Percentiles rank a stretch among this genome's conserved stretches.
These are phyloP conservation scores for Drosophila tsacasi DNA, from an alignment of 1,140 invertebrate genomes.

Conservation along the genomic window DNA sequence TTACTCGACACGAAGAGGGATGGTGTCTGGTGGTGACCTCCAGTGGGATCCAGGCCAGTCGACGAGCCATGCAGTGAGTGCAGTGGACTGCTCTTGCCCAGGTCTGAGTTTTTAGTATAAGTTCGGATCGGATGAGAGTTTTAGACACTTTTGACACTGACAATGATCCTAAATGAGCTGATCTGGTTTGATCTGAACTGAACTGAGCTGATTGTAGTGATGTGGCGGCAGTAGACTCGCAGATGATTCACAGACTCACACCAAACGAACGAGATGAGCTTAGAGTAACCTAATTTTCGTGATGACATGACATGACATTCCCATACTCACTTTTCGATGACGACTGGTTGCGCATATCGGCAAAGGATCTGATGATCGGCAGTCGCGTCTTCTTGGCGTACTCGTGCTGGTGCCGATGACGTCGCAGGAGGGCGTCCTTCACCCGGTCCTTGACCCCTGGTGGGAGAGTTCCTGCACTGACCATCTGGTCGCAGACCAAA, in stretches of 20 bases:
- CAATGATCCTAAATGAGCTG: slow-evolving; percentile 42
- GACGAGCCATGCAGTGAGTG: slow-evolving; percentile 68
- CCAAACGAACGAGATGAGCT: slow-evolving; percentile 68
- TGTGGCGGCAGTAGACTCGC: slow-evolving; percentile 24
- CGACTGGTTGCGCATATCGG: slow-evolving; percentile 98
- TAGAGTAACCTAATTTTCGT: slow-evolving; percentile 18
- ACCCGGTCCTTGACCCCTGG: slow-evolving; percentile 92
- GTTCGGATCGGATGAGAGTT: slow-evolving; percentile 47
- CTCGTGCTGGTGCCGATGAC: slow-evolving; percentile 98
- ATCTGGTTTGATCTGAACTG: slow-evolving; percentile 19
- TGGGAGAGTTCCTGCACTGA: slow-evolving; percentile 91
- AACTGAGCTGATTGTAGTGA: slow-evolving; percentile 12
- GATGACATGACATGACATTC: background rate
- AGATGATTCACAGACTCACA: slow-evolving; percentile 48
- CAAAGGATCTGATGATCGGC: slow-evolving; percentile 97
- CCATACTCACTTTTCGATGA: slow-evolving; percentile 96
- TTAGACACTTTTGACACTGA: slow-evolving; percentile 63
- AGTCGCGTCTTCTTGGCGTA: slow-evolving; percentile 92
- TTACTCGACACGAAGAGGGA: slow-evolving; percentile 87
- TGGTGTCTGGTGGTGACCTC: slow-evolving; percentile 86
- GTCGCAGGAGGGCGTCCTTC: slow-evolving; percentile 94
- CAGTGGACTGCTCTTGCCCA: slow-evolving; percentile 71
- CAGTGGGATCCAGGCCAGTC: slow-evolving; percentile 60
- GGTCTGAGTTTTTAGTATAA: slow-evolving; percentile 44
- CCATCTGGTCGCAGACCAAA: slow-evolving; percentile 96